Base-by-base conservation (phyloP, 2,113 vertebrate species). In the Panthera tigris region DNA sequence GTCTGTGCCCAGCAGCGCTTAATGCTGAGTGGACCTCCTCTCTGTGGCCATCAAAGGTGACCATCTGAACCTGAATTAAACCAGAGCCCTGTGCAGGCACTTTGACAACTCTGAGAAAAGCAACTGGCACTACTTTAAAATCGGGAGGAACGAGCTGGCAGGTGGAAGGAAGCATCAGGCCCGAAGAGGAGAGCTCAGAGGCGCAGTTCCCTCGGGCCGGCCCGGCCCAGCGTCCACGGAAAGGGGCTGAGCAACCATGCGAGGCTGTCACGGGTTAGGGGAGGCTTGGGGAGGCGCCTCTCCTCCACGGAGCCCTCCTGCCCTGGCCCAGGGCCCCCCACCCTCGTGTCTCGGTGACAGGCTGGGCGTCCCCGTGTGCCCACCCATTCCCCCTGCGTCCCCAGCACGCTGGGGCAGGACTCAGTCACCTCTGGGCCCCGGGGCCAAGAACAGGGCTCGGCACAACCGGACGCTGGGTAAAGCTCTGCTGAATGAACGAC, bases 331-430 rank as follows among this genome's bases (percentile, higher is more conserved):
- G 19, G 18, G 61, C 3, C 16, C 19, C 45, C 16, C 3, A 11
- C 41, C 16, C 50, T 36, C n/a, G 7, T 1, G 39, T 41, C 36
- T 65, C 48, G 13, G 1, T 1, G 13, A 41, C 6, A 7, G 31
- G 19, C 5, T 0, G 0, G 2, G n/a, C 0, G 3, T 63, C 29
- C 55, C 19, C 2, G 7, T 65, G 31, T 27, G 41, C 16, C 73
- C 14, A 29, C 88, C 39, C 8, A 1, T 15, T 11, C 31, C 27
- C 12, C 45, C 31, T 50, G 41, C 4, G 15, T 4, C 39, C 23
- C 21, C 39, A 74, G 71, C 12, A 63, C 14, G 27, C 55, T 13
- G 21, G 55, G 55, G 23, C 80, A 27, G 19, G 50, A 36, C 55
- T 27, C 15, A 1, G 39, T 13, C 88, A 48, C 39, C 57, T 78